These are phyloP conservation scores for Mamestra configurata DNA, from an alignment of 1,140 invertebrate genomes.

Conservation along the genomic window DNA sequence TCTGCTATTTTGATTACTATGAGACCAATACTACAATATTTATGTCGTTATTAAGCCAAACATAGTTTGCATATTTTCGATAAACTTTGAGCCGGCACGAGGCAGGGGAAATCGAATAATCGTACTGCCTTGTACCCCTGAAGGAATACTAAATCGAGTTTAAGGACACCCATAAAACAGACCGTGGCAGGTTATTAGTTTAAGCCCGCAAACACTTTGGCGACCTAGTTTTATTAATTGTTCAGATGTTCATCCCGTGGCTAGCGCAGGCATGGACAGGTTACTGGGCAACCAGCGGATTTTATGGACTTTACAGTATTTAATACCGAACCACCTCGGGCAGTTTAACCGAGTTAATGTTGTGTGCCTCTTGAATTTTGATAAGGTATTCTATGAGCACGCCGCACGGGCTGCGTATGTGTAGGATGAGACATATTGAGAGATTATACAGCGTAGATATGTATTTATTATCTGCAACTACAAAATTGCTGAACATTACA, in stretches of 20 bases:
- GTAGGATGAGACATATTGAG: background rate
- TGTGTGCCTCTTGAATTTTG: background rate
- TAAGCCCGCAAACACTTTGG: constrained; percentile 31
- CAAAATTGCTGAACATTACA: no score
- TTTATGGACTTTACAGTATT: constrained; percentile 1
- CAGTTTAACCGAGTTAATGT: background rate
- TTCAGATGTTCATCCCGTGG: constrained; percentile 18
- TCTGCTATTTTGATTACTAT: background rate
- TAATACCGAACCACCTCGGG: background rate
- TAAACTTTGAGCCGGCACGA: constrained; percentile 30
- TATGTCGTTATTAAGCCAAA: background rate
- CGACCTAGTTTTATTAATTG: constrained; percentile 43
- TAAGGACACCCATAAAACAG: constrained; percentile 34
- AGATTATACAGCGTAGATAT: background rate
- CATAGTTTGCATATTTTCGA: background rate
- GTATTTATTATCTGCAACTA: background rate
- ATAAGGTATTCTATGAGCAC: background rate
- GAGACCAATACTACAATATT: background rate
- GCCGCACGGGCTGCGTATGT: background rate
- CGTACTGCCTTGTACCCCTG: background rate
- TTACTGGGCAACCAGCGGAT: background rate
- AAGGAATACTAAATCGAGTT: constrained; percentile 43
- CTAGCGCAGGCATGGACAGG: background rate
- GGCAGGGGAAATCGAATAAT: constrained; percentile 49
- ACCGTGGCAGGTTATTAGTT: constrained; percentile 25